phyloP scores from a whole-genome alignment of 1,140 invertebrate genomes.

The Hyphantria cunea region DNA sequence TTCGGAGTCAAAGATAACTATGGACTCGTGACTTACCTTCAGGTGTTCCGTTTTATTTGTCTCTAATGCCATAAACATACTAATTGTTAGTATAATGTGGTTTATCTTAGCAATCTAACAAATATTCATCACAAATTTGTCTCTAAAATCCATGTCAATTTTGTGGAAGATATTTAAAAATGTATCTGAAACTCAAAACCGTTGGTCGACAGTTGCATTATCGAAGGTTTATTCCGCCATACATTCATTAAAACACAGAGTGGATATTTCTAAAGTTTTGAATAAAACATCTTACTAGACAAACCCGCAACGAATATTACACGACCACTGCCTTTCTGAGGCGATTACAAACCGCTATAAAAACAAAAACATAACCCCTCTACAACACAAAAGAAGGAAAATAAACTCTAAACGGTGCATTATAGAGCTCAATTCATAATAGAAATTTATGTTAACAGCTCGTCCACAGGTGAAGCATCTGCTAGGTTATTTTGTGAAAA shows the following conservation, averaged over 20 bases:
- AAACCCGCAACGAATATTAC: conserved; percentile 44
- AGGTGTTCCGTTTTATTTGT: no score
- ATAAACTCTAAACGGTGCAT: conserved; percentile 25
- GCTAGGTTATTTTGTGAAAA: conserved; percentile 52
- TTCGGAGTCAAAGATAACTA: no score
- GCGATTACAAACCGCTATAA: conserved; percentile 49
- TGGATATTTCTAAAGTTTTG: conserved; percentile 38
- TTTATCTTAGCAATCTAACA: no score
- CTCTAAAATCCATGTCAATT: no score
- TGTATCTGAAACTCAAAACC: not conserved
- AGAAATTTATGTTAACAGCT: conserved; percentile 37
- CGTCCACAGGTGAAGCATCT: conserved; percentile 53
- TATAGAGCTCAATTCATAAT: conserved; percentile 39
- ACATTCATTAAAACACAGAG: conserved; percentile 35
- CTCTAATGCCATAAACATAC: no score
- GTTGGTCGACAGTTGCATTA: not conserved
- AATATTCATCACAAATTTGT: no score
- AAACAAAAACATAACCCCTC: conserved; percentile 44
- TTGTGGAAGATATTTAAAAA: no score
- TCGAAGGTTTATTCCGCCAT: conserved; percentile 19
- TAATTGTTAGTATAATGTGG: no score
- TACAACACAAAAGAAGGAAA: conserved; percentile 24
- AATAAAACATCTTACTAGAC: conserved; percentile 47
- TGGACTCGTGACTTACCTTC: no score
- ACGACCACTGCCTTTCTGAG: conserved; percentile 30